Evolutionary conservation across 1,140 invertebrate genomes (phyloP), one percentile per base, ranked within the genome.

Genomic region (Cyclina sinensis): DNA sequence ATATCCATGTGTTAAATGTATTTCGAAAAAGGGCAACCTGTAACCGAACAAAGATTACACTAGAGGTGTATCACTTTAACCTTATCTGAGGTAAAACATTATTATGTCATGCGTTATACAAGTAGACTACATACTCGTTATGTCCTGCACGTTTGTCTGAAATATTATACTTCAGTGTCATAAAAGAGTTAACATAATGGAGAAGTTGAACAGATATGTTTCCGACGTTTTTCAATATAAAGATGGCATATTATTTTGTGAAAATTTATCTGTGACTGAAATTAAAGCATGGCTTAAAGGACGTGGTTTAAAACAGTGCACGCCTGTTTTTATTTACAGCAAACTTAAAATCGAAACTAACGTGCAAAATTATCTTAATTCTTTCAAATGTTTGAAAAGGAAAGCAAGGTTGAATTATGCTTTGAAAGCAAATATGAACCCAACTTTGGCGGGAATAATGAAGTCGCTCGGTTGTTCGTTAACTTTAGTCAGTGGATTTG

Each of bases 401-500:
- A 57, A 87, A 27, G 88, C 86, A n/a, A 51, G 80, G 9, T 68
- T 95, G 5, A 94, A 93, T 85, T 96, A 93, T 73, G 93, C 95
- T 1, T 78, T 95, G 51, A 96, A 96, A 84, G 92, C 93, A 35
- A 96, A 96, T 89, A 88, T 89, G 48, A 95, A 95, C 80, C 90
- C 93, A 21, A 39, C 89, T 2, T 88, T 96, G 51, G 89, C 96
- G 59, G 70, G 90, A 62, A 43, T 94, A 0, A 86, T 96, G 48
- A 91, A 92, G 37, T 70, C 91, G 21, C 79, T 88, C 48, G 94
- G 93, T 51, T 91, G 92, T 86, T 93, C 92, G 76, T 90, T 93
- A 12, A 93, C 93, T 0, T 76, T 94, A 16, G 95, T 96, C 0
- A 96, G 95, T 74, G 95, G 95, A 18, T 90, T 93, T 68, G 96